These are phyloP conservation scores for Harpegnathos saltator DNA, from an alignment of 1,140 invertebrate species.

Conservation along the genomic window DNA sequence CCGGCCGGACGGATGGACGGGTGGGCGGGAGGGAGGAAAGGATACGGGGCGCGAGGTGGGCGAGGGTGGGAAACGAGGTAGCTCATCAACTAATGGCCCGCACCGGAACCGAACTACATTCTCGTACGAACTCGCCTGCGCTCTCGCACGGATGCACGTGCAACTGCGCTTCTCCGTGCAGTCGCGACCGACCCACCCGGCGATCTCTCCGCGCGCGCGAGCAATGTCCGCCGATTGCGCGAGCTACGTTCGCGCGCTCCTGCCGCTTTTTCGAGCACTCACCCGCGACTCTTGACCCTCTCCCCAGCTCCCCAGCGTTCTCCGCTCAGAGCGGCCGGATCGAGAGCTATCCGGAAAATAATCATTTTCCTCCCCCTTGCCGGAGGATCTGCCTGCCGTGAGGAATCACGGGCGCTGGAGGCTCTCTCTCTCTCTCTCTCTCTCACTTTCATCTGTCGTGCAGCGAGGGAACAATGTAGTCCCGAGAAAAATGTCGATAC, in stretches of 20 bases:
- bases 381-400: not conserved
- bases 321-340: constrained; percentile 4
- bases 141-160: constrained; percentile 50
- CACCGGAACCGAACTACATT: constrained; percentile 83
- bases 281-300: not conserved
- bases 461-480: not conserved
- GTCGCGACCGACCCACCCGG: constrained; percentile 52
- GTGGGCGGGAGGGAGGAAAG: constrained; percentile 54
- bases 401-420: not conserved
- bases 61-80: constrained; percentile 72
- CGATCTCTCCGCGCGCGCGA: constrained; percentile 27
- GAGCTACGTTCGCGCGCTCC: constrained; percentile 18
- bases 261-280: not conserved
- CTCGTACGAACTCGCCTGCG: constrained; percentile 72
- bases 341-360: not conserved
- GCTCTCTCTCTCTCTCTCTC: too few species aligned
- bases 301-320: too few species aligned
- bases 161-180: constrained; percentile 67
- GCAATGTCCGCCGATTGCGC: constrained; percentile 56
- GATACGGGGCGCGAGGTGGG: constrained; percentile 51
- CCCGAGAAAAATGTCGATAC: too few species aligned
- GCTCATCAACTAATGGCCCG: constrained; percentile 87
- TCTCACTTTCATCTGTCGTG: too few species aligned
- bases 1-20: constrained; percentile 48
- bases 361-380: not conserved